phyloP scores from a whole-genome alignment of 2,888 invertebrate species.

The Lepetodrilus schrolli region DNA sequence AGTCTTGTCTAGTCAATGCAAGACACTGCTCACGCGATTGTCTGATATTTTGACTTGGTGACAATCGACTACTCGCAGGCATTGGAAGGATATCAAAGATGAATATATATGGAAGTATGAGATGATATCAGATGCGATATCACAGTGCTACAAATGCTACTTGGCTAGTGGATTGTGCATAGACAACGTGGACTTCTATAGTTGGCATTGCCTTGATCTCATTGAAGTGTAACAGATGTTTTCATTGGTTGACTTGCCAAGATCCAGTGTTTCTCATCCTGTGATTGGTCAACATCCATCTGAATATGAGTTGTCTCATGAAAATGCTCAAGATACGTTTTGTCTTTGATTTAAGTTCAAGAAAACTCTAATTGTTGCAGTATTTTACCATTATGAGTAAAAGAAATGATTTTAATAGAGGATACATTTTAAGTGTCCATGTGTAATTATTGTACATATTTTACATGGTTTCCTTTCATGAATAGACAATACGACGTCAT shows the following conservation, averaged over 20 bases:
- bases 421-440: too few relatives aligned
- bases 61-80: too few relatives aligned
- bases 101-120: not conserved
- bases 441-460: too few relatives aligned
- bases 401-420: too few relatives aligned
- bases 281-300: not conserved
- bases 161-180: not conserved
- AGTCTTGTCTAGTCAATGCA: not conserved
- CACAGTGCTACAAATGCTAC: not conserved
- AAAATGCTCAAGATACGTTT: not conserved
- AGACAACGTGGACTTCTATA: not conserved
- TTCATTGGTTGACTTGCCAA: not conserved
- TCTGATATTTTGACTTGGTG: not conserved
- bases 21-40: not conserved
- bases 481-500: too few relatives aligned
- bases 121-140: not conserved
- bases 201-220: conserved; percentile 18
- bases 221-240: not conserved
- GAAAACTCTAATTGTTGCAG: too few relatives aligned
- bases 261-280: not conserved
- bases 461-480: too few relatives aligned
- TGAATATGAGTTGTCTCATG: not conserved
- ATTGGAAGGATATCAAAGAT: not conserved
- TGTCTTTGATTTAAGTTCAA: not conserved
- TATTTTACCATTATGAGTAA: too few relatives aligned